Base-by-base conservation (phyloP, 2,113 vertebrate genomes). In the Condylura cristata region DNA sequence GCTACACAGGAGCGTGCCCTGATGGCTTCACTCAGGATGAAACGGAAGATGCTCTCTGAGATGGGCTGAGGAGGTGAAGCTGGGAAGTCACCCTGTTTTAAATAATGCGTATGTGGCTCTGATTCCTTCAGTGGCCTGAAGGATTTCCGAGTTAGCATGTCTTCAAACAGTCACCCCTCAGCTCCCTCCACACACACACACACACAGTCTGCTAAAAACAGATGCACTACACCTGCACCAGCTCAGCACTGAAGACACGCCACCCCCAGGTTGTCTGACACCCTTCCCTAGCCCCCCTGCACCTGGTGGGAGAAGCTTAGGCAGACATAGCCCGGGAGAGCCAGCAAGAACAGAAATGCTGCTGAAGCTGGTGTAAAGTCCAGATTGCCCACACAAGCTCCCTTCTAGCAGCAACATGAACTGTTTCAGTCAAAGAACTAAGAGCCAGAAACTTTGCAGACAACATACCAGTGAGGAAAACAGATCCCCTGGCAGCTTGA, bases 151-250 rank as follows among this genome's bases (percentile, higher is more conserved):
- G n/a, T n/a, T n/a, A n/a, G n/a, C n/a, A 41, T 20, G 32, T 16
- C 17, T 12, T 8, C 41, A 58, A 46, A 16, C 34, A 60, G 14
- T 11, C 39, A 39, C 0, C 26, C 26, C 7, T 87, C 26, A 65
- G 24, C 46, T 28, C 13, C 17, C 5, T 30, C n/a, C n/a, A n/a
- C n/a, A n/a, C n/a, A n/a, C n/a, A n/a, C n/a, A n/a, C n/a, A n/a
- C n/a, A n/a, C n/a, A n/a, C n/a, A n/a, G 51, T 37, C 70, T 51
- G 6, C 39, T 63, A 28, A 81, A 72, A 53, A 76, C 12, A 46
- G 26, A 48, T 18, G 9, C 11, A 2, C 5, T 46, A 6, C 0
- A 44, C 20, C 32, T 5, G 5, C 6, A n/a, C 5, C 22, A 20
- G 20, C 5, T 6, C 22, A 41, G 58, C 4, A 11, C 65, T 32